Evolutionary conservation across 2,888 invertebrate genomes (phyloP), one percentile per base, ranked within the genome.

Genomic region (Drosophila niveifrons): DNA sequence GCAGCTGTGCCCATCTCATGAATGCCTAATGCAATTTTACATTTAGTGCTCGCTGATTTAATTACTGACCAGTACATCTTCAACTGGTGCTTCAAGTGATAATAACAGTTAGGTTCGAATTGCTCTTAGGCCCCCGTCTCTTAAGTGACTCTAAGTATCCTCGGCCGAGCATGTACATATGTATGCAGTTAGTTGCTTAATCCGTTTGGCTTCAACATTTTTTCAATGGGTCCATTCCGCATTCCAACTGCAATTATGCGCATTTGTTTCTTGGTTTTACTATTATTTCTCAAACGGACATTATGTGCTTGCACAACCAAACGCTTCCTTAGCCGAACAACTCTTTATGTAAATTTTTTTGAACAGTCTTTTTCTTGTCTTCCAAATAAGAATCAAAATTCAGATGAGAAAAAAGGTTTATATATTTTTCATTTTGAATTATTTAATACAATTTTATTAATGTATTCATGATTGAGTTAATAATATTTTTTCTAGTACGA

Each of bases 1-100:
- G 51, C 74, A 74, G 68, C 72, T 68, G 56, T 62, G 4, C 47
- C 55, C 71, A 75, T 70, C 65, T 52, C 47, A 52, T 72, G 23
- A 34, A 44, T 52, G 29, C 50, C 39, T 36, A 52, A 50, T 70
- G 52, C 47, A 59, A 44, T 51, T 47, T 57, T 57, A 17, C 43
- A 58, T 55, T 48, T 58, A 48, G 65, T 17, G 34, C n/a, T n/a
- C 41, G 23, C 36, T 31, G 29, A 55, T 58, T 51, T 69, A 75
- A 63, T 58, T 58, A 31, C 50, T 46, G 55, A 39, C 15, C 41
- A 51, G 41, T 3, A 23, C 57, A 66, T 66, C 56, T 47, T 56
- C 17, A 50, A 50, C 23, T 50, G 18, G 18, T 44, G 29, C 50
- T 28, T 51, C 39, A 66, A 18, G 67, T 70, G 48, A 23, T 34